Evolutionary conservation across 2,888 invertebrate genomes (phyloP), one percentile per base, ranked within the genome.

Genomic region (Marasmarcha lunaedactyla): DNA sequence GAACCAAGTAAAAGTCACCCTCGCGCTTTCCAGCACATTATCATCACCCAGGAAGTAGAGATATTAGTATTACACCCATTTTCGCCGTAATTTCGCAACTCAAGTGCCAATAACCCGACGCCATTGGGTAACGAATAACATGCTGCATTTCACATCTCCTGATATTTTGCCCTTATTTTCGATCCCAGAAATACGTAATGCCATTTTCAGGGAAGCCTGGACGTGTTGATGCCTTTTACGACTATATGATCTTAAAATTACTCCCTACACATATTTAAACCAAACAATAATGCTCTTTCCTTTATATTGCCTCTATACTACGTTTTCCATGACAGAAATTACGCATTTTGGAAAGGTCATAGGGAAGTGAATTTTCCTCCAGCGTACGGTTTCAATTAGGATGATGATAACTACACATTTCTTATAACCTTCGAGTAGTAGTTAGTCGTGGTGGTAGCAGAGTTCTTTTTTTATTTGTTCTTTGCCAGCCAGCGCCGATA

Each of bases 221-320:
- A 79, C 79, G 78, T 83, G 79, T 68, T 74, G 77, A 79, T 77
- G 71, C 68, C 63, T 71, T 76, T 78, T 76, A 79, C 61, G 71
- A 66, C 51, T 59, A 54, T 48, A 50, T 54, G 52, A 53, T 58
- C 63, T 67, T 54, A 51, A 65, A 60, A 62, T 60, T 62, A 51
- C 52, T 50, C 50, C 49, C 30, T 50, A 9, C 11, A 30, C 57
- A 57, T 63, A 54, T 59, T 55, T 59, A 55, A 51, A 50, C 55
- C 49, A 45, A 30, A 25, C 9, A 20, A 30, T 30, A 30, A 30
- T 30, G 6, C 30, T 30, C 30, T 30, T 10, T 7, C 30, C 30
- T 30, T 30, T 20, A 7, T 30, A n/a, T 4, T 30, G 30, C 10
- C 20, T 20, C 20, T 20, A 3, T 20, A 20, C 20, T 20, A 20